phyloP scores from a whole-genome alignment of 2,113 vertebrate species.

The Rhipidura dahli region DNA sequence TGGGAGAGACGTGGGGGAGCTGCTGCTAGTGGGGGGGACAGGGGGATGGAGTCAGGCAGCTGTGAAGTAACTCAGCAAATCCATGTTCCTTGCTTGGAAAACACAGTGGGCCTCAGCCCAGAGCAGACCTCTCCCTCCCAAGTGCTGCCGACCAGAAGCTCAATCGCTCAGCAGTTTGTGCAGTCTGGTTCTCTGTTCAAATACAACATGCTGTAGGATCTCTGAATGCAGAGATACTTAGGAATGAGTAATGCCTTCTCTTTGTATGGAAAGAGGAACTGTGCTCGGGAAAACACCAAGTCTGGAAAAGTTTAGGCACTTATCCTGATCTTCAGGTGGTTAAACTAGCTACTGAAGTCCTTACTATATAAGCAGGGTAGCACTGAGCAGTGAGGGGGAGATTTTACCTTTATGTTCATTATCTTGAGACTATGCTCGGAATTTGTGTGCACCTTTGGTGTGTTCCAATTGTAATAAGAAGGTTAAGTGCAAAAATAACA shows the following conservation, averaged over 20 bases:
- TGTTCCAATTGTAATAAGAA: neutral
- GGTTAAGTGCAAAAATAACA: neutral
- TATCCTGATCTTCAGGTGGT: neutral
- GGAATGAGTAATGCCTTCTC: neutral
- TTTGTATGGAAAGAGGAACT: neutral
- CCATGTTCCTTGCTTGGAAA: neutral
- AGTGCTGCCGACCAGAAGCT: neutral
- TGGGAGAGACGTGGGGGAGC: rapidly evolving
- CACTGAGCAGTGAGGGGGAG: neutral
- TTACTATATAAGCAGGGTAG: neutral
- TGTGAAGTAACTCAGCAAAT: neutral
- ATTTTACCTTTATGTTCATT: neutral
- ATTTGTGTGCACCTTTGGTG: neutral
- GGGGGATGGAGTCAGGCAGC: neutral
- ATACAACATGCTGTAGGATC: neutral
- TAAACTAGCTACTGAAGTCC: neutral
- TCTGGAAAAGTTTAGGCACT: neutral
- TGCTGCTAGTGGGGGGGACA: neutral
- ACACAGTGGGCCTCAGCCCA: neutral
- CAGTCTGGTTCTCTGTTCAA: neutral
- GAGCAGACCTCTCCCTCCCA: neutral
- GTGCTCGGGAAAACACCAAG: neutral
- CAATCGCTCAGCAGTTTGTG: rapidly evolving
- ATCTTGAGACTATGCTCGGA: neutral
- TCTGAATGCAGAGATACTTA: neutral